Percentiles rank a stretch among this genome's conserved stretches.
These are phyloP conservation scores for Oncorhynchus gorbuscha DNA, from an alignment of 2,113 vertebrate genomes.

Conservation along the genomic window DNA sequence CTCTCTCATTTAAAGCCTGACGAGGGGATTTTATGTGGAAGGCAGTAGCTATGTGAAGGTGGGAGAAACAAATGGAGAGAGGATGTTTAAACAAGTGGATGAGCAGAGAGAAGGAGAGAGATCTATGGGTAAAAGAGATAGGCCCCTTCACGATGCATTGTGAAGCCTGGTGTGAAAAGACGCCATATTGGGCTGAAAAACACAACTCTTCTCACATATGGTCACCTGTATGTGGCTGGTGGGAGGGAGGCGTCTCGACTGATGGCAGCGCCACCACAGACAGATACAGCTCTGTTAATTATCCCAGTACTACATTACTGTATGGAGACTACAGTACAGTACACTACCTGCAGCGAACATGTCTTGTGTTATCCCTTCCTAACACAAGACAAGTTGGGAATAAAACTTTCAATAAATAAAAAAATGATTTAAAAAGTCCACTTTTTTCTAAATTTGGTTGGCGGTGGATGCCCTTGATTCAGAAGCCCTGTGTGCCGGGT, in stretches of 20 bases:
- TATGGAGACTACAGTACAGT: background rate
- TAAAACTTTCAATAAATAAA: too few species aligned
- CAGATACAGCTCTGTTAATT: slow-evolving; percentile 6
- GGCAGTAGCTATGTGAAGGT: background rate
- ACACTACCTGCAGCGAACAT: background rate
- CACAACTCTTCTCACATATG: slow-evolving; percentile 17
- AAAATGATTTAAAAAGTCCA: too few species aligned
- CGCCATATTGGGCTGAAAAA: background rate
- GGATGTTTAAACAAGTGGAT: background rate
- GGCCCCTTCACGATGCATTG: background rate
- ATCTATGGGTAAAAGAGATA: background rate
- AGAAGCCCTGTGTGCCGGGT: too few species aligned
- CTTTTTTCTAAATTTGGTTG: too few species aligned
- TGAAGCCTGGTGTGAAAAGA: slow-evolving; percentile 3
- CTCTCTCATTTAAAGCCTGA: background rate
- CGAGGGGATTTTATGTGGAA: background rate
- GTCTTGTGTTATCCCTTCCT: too few species aligned
- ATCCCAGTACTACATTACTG: background rate
- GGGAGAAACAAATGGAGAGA: slow-evolving; percentile 2
- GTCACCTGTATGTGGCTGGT: background rate
- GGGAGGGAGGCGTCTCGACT: slow-evolving; percentile 2
- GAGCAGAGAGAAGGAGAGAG: background rate
- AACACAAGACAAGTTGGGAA: too few species aligned
- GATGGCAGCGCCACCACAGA: slow-evolving; percentile 35
- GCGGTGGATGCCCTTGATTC: too few species aligned